A percentile compares a stretch with the other conserved stretches of the same genome.
Evolutionary conservation across 2,113 vertebrate species (phyloP).

Genomic region (Hippocampus abdominalis): DNA sequence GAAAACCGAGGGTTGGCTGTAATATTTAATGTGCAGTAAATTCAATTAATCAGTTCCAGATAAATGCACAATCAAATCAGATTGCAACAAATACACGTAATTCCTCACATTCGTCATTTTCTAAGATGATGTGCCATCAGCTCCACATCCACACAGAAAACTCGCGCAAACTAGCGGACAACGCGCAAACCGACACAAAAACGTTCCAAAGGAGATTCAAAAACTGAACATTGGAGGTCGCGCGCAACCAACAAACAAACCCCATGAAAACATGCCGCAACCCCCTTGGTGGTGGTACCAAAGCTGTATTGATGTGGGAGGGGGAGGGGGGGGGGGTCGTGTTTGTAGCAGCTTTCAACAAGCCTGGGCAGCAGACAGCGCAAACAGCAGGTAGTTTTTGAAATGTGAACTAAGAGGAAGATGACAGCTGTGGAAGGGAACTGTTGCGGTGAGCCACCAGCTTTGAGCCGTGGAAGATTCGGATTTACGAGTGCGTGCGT

Average conservation of each 20-base stretch:
- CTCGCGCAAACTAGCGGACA: too few relatives aligned
- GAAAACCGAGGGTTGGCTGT: too few relatives aligned
- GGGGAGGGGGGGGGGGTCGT: background rate
- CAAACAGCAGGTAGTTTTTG: constrained; percentile 48
- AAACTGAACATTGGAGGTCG: background rate
- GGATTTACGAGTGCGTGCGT: constrained; percentile 1
- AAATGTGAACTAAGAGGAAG: constrained; percentile 51
- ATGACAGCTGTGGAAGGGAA: constrained; percentile 56
- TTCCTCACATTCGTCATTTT: too few relatives aligned
- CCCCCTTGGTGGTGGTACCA: constrained; percentile 3
- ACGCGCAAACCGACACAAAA: too few relatives aligned
- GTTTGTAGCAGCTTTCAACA: constrained; percentile 26
- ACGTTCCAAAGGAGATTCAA: too few relatives aligned
- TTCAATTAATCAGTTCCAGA: too few relatives aligned
- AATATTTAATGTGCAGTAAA: too few relatives aligned
- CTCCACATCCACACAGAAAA: too few relatives aligned
- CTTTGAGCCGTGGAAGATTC: constrained; percentile 43
- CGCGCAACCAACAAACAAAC: background rate
- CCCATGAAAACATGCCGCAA: background rate
- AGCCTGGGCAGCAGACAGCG: constrained; percentile 29
- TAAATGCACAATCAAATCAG: too few relatives aligned
- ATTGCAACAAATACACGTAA: too few relatives aligned
- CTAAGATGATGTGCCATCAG: too few relatives aligned
- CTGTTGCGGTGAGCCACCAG: constrained; percentile 41
- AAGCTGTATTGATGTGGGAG: background rate